Evolutionary conservation across 2,888 invertebrate species (phyloP).

Genomic region (Ichneumoninae sp.): DNA sequence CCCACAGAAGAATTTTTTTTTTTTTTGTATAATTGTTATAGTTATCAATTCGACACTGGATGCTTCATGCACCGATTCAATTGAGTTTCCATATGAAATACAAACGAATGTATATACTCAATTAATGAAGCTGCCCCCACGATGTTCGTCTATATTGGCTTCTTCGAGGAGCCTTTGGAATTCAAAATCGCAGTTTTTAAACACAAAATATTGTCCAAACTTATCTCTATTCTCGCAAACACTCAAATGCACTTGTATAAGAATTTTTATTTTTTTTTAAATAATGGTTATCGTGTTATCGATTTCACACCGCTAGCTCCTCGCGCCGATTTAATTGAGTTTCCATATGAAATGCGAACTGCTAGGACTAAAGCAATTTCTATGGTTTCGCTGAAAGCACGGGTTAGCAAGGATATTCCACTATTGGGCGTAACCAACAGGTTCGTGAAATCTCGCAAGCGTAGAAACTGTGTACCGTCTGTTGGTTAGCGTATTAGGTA

Average conservation of each 20-base stretch:
- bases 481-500: not conserved
- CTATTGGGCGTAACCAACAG: not conserved
- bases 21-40: not conserved
- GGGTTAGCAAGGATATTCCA: not conserved
- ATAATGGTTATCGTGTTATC: not conserved
- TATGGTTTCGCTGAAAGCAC: not conserved
- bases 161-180: not conserved
- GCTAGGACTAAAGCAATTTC: not conserved
- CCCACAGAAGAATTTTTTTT: not conserved
- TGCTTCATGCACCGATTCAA: not conserved
- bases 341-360: not conserved
- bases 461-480: not conserved
- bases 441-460: conserved; percentile 5
- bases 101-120: not conserved
- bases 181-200: not conserved
- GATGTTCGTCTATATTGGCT: not conserved
- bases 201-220: not conserved
- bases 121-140: not conserved
- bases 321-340: conserved; percentile 11
- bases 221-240: not conserved
- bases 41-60: not conserved
- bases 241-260: too few relatives aligned
- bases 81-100: not conserved
- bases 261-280: not conserved
- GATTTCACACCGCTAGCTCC: not conserved